Evolutionary conservation across 2,113 vertebrate species (phyloP), one percentile per base, ranked within the genome.

Genomic region (Cromileptes altivelis): DNA sequence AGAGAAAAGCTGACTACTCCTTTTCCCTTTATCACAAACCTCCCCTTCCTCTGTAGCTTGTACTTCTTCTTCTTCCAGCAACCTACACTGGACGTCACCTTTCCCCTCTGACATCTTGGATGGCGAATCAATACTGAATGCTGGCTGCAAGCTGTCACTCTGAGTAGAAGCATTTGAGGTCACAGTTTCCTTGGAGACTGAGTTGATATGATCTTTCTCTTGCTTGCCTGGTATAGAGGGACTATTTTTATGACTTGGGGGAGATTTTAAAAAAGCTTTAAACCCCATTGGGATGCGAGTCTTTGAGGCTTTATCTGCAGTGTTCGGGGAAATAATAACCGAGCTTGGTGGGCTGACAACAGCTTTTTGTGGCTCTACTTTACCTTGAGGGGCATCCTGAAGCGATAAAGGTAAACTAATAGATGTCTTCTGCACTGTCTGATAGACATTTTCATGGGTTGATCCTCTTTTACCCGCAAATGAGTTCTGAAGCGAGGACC

Each of bases 201-300:
- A 95, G 81, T 98, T 97, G 84, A 97, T 96, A 81, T 95, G 97
- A 86, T 98, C 97, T 88, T 98, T 98, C 75, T 98, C 97, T 68
- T 97, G 96, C 81, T 98, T 98, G 70, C 95, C 97, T 64, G 97
- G 96, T 11, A 97, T 92, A 0, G 95, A 94, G 14, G 94, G 95
- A 80, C 91, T 96, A 86, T 94, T 97, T 91, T 94, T 95, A 91
- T 96, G 95, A 58, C 95, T 92, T 0, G 96, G 96, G 5, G 97
- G 96, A 40, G 97, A 97, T 92, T 95, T 97, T 75, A 97, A 93
- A 92, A 97, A 95, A 56, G 95, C 95, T 92, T 95, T 97, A 77
- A 97, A 95, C 23, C 96, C 97, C 72, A 95, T 91, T 4, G 97
- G 96, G 69, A 97, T 96, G 75, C 93, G 96, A 15, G 96, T 96